Conservation (phyloP, 2,113 vertebrate genomes). For the Cariama cristata region DNA sequence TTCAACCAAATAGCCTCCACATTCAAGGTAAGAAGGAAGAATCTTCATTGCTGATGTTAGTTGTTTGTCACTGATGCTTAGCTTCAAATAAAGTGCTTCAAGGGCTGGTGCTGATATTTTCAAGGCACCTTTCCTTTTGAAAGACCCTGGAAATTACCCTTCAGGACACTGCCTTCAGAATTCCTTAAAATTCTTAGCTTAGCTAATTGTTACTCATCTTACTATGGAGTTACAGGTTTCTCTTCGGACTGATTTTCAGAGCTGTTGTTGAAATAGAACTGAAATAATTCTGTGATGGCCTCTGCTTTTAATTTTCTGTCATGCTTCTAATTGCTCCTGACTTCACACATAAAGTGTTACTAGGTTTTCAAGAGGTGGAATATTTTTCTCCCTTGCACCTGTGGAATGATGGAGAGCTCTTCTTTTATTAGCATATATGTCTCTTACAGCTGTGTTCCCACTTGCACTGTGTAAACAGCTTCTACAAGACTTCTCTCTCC, state of each 20-base stretch:
- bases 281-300: not conserved
- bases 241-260: not conserved
- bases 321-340: not conserved
- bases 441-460: not conserved
- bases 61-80: not conserved
- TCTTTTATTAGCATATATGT: not conserved
- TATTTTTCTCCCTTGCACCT: not conserved
- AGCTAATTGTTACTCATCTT: not conserved
- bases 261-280: not conserved
- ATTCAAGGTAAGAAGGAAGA: constrained; percentile 76
- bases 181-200: not conserved
- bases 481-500: not conserved
- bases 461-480: not conserved
- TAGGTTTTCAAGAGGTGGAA: not conserved
- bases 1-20: constrained; percentile 76
- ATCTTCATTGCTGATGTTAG: not conserved
- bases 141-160: not conserved
- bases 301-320: not conserved
- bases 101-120: not conserved
- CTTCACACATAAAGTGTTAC: not conserved
- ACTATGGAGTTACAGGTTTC: not conserved
- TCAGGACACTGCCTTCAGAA: not conserved
- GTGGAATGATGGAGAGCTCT: not conserved
- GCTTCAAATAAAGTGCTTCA: not conserved
- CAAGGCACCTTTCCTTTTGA: not conserved